Conservation (phyloP, 2,888 invertebrate genomes). For the Tiliacea citrago region DNA sequence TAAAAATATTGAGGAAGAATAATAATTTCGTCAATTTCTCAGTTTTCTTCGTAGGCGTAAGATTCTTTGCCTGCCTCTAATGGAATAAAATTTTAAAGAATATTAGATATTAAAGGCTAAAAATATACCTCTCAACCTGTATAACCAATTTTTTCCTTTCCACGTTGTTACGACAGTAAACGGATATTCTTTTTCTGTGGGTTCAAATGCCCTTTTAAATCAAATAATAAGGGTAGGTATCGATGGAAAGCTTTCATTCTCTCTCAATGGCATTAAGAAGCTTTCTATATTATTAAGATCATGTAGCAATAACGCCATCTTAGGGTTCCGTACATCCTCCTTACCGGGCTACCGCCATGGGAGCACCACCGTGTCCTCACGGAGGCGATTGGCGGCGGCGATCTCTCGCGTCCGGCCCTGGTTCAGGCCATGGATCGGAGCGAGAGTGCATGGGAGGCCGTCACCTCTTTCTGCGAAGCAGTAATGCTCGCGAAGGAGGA, state of each 20-base stretch:
- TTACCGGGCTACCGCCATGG: too few relatives aligned
- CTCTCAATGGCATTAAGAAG: not conserved
- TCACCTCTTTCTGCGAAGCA: too few relatives aligned
- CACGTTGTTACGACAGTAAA: not conserved
- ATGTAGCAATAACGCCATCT: not conserved
- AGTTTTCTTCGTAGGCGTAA: slow-evolving; percentile 4
- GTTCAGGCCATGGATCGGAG: too few relatives aligned
- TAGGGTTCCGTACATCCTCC: not conserved
- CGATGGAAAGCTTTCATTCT: not conserved
- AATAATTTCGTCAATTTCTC: not conserved
- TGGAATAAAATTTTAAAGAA: not conserved
- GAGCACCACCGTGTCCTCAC: too few relatives aligned
- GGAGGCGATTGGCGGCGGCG: too few relatives aligned
- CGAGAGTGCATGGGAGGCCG: too few relatives aligned
- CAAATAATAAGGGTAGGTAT: too few relatives aligned
- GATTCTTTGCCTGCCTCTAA: not conserved
- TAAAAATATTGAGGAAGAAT: not conserved
- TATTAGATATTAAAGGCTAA: not conserved
- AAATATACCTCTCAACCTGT: slow-evolving; percentile 1
- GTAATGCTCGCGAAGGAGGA: too few relatives aligned
- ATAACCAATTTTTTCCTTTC: not conserved
- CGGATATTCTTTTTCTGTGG: not conserved
- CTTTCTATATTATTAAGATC: not conserved
- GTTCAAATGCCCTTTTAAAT: too few relatives aligned
- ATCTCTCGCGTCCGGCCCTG: too few relatives aligned